Base-by-base conservation (phyloP, 2,888 invertebrate species). In the Atethmia centrago region DNA sequence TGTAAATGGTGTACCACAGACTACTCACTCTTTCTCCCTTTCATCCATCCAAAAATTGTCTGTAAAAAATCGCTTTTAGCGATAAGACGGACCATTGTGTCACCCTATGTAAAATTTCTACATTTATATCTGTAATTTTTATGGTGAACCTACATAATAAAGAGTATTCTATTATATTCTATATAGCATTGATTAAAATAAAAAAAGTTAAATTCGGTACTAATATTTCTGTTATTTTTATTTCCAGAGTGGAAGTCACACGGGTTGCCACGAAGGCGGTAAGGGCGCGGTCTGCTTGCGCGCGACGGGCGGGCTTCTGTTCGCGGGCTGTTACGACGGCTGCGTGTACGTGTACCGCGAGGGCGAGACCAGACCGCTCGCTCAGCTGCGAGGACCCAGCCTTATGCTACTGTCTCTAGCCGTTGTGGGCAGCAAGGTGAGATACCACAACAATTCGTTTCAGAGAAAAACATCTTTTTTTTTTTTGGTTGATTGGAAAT, bases 281-380 rank as follows among this genome's bases (percentile, higher is more conserved):
- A 97, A 97, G 88, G 98, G 98, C 25, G 97, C 98, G 63, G 97
- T 98, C 55, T 98, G 98, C 80, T 96, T 98, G 96, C 97, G 97
- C 75, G 94, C 97, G 66, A 96, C 97, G 59, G 96, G 97, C 82
- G 97, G 97, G 55, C 95, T 97, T 56, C 93, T 98, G 78, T 96
- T 97, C 93, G 97, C 98, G 59, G 98, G 98, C 83, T 98, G 98
- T 94, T 98, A 98, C 91, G 98, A 98, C 94, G 98, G 98, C 77
- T 97, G 97, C 90, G 97, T 98, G 86, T 98, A 98, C 92, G 97
- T 98, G 76, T 97, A 97, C 92, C 95, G 97, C 82, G 96, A 97
- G 83, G 93, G 94, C 9, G 95, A 96, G 82, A 91, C 93, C 2
- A 93, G 97, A 19, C 97, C 97, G 84, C 89, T 97, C 73, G 97